These are phyloP conservation scores for Aurelia aurita DNA, from an alignment of 30 jellyfish, hydroid and myxozoan species.

Conservation along the genomic window DNA sequence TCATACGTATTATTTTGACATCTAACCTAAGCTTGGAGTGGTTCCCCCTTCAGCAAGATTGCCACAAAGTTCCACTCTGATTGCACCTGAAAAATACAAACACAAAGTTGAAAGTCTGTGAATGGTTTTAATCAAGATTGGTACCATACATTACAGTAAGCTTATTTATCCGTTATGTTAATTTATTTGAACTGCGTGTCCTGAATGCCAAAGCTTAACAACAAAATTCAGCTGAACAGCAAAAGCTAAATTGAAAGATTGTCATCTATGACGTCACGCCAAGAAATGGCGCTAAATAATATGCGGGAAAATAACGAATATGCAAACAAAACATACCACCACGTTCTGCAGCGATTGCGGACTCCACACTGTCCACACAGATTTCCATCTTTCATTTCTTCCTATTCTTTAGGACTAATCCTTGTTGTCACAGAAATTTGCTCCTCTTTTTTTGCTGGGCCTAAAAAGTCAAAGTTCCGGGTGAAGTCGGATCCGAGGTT, in stretches of 20 bases:
- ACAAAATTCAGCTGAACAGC: too few relatives aligned
- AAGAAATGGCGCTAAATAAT: too few relatives aligned
- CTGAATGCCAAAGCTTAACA: too few relatives aligned
- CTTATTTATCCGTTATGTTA: too few relatives aligned
- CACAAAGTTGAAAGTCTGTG: not conserved
- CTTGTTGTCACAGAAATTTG: not conserved
- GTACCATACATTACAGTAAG: too few relatives aligned
- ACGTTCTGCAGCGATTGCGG: conserved; percentile 82
- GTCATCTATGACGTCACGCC: conserved; percentile 9
- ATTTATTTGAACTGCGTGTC: too few relatives aligned
- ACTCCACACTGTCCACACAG: conserved; percentile 75
- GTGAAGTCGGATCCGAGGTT: too few relatives aligned
- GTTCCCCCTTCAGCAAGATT: conserved; percentile 88
- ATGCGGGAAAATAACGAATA: not conserved
- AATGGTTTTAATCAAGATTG: too few relatives aligned
- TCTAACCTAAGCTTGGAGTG: conserved; percentile 92
- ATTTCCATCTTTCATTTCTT: conserved; percentile 33
- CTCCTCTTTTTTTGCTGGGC: not conserved
- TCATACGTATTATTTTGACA: not conserved
- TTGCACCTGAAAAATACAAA: conserved; percentile 60
- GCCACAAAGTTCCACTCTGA: conserved; percentile 82
- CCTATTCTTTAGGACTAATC: not conserved
- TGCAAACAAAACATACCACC: conserved; percentile 58
- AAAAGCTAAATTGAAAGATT: not conserved
- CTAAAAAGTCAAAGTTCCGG: too few relatives aligned